Evolutionary conservation across 2,888 invertebrate species (phyloP), one percentile per base, ranked within the genome.

Genomic region (Eupithecia exiguata): DNA sequence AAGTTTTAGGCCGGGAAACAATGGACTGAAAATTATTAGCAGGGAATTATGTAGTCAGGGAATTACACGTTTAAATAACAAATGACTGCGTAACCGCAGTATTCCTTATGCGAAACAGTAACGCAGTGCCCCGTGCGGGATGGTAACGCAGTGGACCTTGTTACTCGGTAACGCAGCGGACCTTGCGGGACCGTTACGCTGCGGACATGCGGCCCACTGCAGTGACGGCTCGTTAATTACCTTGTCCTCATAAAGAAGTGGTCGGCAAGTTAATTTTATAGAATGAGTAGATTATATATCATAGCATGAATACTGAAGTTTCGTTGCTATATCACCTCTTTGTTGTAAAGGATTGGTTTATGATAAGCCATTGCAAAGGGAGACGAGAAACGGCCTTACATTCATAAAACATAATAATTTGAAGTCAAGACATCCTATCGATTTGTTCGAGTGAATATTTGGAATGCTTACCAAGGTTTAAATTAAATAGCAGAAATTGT

Each of bases 171-270:
- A n/a, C 46, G 46, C 49, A 49, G 49, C 2, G 18, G n/a, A n/a
- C n/a, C n/a, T n/a, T 53, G 10, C 25, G 58, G 58, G 25, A 10
- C 49, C 1, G 49, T n/a, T 7, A n/a, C 46, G 46, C 49, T n/a
- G 49, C 2, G 18, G 18, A 12, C 35, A 35, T 9, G 30, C 35
- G 7, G 35, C 2, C 35, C 35, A n/a, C 63, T 65, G 63, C 63
- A 65, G 36, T 10, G 38, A 2, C 10, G 0, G 18, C 35, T 6
- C 7, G 18, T 1, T 65, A 65, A 65, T 65, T 65, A 38, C 63
- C 18, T 38, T 4, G 63, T 65, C 63, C 63, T 38, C 63, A 36
- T 65, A 65, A 65, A 65, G 38, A n/a, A 35, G 36, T 36, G n/a
- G 38, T n/a, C 12, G 36, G 38, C 63, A n/a, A 36, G 36, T 38